Evolutionary conservation across 2,113 vertebrate species (phyloP).

Genomic region (Mormoops blainvillei): DNA sequence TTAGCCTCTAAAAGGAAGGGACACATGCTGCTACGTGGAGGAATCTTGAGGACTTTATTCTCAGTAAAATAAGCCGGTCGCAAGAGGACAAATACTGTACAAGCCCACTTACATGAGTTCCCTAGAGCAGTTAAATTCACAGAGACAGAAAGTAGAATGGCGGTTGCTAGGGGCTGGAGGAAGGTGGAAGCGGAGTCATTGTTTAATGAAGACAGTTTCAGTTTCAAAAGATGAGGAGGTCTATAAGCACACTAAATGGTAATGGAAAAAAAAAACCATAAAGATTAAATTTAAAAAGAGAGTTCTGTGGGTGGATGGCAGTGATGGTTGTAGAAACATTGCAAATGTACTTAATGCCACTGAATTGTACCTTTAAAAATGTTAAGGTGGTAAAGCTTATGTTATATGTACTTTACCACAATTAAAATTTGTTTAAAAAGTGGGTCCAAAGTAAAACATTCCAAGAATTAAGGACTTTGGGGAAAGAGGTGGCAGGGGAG

Average conservation of each 20-base stretch:
- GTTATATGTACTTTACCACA: too few relatives aligned
- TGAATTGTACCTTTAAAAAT: not conserved
- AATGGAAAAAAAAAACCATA: too few relatives aligned
- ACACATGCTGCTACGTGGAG: not conserved
- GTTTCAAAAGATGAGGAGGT: too few relatives aligned
- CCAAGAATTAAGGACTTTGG: not conserved
- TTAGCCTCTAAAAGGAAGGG: not conserved
- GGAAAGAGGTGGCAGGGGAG: accelerated
- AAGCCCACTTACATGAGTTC: too few relatives aligned
- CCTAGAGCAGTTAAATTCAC: not conserved
- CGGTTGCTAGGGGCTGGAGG: too few relatives aligned
- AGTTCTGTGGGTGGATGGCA: not conserved
- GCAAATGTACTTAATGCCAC: not conserved
- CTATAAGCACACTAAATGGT: too few relatives aligned
- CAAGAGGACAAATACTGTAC: not conserved
- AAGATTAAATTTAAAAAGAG: not conserved
- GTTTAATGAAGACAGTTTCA: too few relatives aligned
- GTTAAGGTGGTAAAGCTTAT: not conserved
- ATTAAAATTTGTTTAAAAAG: not conserved
- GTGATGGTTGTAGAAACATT: accelerated
- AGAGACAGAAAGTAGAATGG: too few relatives aligned
- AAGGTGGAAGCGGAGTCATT: too few relatives aligned
- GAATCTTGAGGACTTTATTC: not conserved
- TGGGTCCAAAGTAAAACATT: not conserved
- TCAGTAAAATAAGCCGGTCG: not conserved